Conservation (phyloP, 2,888 invertebrate species). For the Plebejus argus region DNA sequence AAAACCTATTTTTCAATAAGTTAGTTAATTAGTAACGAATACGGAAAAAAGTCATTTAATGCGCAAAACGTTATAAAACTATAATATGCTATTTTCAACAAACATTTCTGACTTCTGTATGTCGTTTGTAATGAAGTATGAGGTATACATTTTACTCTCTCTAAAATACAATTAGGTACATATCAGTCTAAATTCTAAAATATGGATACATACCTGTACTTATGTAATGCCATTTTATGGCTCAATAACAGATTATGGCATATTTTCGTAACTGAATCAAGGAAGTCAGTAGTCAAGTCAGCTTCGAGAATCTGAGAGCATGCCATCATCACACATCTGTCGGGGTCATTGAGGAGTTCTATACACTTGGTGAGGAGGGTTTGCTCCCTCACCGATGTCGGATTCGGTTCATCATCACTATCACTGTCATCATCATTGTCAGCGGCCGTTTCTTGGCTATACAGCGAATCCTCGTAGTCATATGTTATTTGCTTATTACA, state of each 20-base stretch:
- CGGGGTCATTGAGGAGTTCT: constrained; percentile 83
- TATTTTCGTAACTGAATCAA: constrained; percentile 87
- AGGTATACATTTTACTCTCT: too few relatives aligned
- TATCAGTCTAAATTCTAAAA: too few relatives aligned
- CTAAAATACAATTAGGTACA: too few relatives aligned
- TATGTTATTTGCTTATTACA: constrained; percentile 71
- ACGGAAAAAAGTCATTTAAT: too few relatives aligned
- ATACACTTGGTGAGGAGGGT: constrained; percentile 80
- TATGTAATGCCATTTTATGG: constrained; percentile 90
- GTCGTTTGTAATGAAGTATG: too few relatives aligned
- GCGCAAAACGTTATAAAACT: too few relatives aligned
- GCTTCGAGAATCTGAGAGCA: constrained; percentile 76
- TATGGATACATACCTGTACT: constrained; percentile 84
- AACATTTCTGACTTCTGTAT: too few relatives aligned
- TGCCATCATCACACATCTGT: constrained; percentile 63
- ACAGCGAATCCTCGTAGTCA: constrained; percentile 72
- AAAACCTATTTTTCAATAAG: too few relatives aligned
- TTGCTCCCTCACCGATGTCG: constrained; percentile 71
- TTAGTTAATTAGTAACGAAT: too few relatives aligned
- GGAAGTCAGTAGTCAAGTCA: constrained; percentile 75
- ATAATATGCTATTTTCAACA: too few relatives aligned
- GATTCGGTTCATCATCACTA: constrained; percentile 75
- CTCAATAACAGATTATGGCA: constrained; percentile 92
- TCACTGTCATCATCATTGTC: constrained; percentile 82
- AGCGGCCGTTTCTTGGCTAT: constrained; percentile 68